A percentile compares a stretch with the other conserved stretches of the same genome.
Conservation (phyloP, 2,888 invertebrate genomes). For the Zeuzera pyrina region DNA sequence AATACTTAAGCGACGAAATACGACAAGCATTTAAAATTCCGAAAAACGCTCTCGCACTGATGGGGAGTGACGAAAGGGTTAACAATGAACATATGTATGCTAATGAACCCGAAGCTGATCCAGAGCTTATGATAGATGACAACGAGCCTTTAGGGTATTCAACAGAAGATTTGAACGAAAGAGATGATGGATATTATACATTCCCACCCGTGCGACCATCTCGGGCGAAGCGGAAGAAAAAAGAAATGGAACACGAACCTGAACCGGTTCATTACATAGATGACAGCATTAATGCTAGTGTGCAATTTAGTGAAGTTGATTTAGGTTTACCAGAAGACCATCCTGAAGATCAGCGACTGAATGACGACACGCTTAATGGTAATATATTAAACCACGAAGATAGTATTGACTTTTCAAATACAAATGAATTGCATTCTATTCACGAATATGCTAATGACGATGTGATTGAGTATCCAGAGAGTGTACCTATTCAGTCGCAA, state of each 20-base stretch:
- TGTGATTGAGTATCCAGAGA: conserved; percentile 69
- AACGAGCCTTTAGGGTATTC: conserved; percentile 48
- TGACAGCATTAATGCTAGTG: conserved; percentile 50
- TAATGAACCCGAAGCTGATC: conserved; percentile 51
- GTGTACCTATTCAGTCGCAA: conserved; percentile 52
- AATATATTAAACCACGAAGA: conserved; percentile 36
- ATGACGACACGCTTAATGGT: conserved; percentile 24
- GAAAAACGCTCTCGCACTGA: conserved; percentile 76
- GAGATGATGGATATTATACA: conserved; percentile 68
- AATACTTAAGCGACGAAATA: conserved; percentile 84
- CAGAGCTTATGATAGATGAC: conserved; percentile 48
- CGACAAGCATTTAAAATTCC: conserved; percentile 83
- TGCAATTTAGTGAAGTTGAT: conserved; percentile 63
- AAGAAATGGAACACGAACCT: too few species aligned
- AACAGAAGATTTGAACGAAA: conserved; percentile 57
- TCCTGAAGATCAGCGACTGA: conserved; percentile 31
- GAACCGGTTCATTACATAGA: conserved; percentile 57
- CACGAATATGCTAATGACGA: conserved; percentile 66
- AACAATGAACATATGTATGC: conserved; percentile 45
- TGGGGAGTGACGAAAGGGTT: conserved; percentile 57
- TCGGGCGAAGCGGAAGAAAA: conserved; percentile 69
- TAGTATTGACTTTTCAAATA: conserved; percentile 47
- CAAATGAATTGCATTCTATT: conserved; percentile 50
- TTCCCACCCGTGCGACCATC: conserved; percentile 73
- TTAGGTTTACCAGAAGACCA: conserved; percentile 63